Conservation (phyloP, 2,113 vertebrate species). For the Solea senegalensis region DNA sequence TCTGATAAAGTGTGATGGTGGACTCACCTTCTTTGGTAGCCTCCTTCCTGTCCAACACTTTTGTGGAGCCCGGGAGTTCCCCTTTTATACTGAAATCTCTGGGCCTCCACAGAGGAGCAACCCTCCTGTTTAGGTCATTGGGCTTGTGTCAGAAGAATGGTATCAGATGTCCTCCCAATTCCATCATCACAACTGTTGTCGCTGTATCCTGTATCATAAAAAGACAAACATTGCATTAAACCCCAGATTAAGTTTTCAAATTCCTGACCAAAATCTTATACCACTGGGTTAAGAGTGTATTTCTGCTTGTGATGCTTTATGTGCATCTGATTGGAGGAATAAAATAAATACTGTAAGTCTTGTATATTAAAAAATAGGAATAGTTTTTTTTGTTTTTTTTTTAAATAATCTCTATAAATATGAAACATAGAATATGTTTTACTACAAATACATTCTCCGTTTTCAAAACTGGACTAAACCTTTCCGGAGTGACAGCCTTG, state of each 20-base stretch:
- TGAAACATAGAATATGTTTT: neutral
- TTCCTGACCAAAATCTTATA: neutral
- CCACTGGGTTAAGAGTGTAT: neutral
- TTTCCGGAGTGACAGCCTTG: constrained; percentile 46
- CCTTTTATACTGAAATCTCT: constrained; percentile 75
- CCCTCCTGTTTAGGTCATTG: constrained; percentile 74
- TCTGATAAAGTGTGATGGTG: neutral
- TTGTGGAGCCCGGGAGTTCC: constrained; percentile 16
- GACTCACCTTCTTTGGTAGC: constrained; percentile 71
- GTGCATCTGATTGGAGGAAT: neutral
- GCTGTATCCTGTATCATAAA: constrained; percentile 43
- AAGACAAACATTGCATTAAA: constrained; percentile 40
- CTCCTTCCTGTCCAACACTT: constrained; percentile 56
- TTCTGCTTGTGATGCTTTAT: neutral
- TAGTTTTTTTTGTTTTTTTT: neutral
- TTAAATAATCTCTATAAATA: neutral
- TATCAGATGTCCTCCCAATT: constrained; percentile 55
- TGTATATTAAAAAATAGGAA: neutral
- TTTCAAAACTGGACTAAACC: constrained; percentile 2
- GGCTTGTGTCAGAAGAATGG: constrained; percentile 49
- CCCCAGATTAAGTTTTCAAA: constrained; percentile 11
- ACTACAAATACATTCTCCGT: constrained; percentile 1
- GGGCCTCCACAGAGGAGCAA: constrained; percentile 44
- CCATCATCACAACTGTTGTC: constrained; percentile 60
- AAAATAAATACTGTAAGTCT: neutral